phyloP scores from a whole-genome alignment of 2,113 vertebrate genomes.

The Sinocyclocheilus grahami region DNA sequence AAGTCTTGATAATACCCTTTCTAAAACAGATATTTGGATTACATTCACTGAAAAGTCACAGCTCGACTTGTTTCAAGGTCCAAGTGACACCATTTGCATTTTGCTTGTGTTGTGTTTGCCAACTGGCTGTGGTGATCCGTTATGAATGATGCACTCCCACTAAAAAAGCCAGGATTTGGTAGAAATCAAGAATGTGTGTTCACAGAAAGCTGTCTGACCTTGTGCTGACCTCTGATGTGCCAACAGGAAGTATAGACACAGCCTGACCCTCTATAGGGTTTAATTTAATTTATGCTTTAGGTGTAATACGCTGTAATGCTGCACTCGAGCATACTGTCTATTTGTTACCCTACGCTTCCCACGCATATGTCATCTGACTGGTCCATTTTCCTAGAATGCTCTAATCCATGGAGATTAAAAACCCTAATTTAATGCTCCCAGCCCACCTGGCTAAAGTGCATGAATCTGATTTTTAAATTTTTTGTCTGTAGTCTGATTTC shows the following conservation, averaged over 20 bases:
- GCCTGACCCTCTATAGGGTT: not conserved
- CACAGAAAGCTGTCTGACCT: not conserved
- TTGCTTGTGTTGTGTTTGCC: not conserved
- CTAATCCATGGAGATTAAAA: slow-evolving; percentile 29
- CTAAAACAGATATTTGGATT: not conserved
- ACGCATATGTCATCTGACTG: slow-evolving; percentile 41
- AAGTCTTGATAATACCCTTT: not conserved
- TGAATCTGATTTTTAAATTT: not conserved
- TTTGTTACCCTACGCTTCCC: slow-evolving; percentile 9
- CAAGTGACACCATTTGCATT: slow-evolving; percentile 17
- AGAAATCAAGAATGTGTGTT: not conserved
- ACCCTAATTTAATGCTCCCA: slow-evolving; percentile 1
- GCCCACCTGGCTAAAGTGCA: not conserved
- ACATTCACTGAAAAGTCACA: not conserved
- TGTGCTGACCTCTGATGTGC: not conserved
- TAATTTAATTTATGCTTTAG: slow-evolving; percentile 26
- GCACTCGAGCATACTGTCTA: slow-evolving; percentile 32
- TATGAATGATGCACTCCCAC: not conserved
- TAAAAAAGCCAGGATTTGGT: not conserved
- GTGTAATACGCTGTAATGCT: not conserved
- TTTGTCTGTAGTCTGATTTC: not conserved
- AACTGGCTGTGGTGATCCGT: not conserved
- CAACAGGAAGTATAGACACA: not conserved
- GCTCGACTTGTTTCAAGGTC: not conserved
- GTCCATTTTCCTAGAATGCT: slow-evolving; percentile 8